phyloP scores from a whole-genome alignment of 92 coral and sea anemone species.

The Porites cylindrica region DNA sequence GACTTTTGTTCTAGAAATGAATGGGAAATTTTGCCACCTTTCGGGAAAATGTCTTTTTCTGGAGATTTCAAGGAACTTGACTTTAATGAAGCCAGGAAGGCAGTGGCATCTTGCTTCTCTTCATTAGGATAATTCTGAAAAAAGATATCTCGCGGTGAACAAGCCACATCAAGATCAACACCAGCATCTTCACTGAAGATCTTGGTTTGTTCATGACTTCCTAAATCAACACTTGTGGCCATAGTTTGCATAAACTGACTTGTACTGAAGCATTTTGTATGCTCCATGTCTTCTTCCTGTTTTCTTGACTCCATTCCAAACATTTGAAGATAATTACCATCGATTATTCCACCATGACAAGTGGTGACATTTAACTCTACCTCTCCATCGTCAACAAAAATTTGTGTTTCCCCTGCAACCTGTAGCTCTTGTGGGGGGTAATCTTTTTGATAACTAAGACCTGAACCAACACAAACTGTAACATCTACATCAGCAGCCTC shows the following conservation, averaged over 20 bases:
- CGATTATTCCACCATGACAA: background rate
- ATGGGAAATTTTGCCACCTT: conserved; percentile 9
- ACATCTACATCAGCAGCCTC: background rate
- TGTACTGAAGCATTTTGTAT: conserved; percentile 23
- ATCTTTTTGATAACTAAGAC: no score
- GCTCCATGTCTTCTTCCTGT: conserved; percentile 8
- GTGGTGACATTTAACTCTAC: background rate
- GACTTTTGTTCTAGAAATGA: background rate
- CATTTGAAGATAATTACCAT: background rate
- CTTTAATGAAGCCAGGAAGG: background rate
- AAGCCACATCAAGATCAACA: conserved; percentile 22
- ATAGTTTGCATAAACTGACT: background rate
- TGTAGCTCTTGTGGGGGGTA: no score
- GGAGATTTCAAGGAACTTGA: background rate
- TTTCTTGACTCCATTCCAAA: background rate
- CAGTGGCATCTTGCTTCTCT: background rate
- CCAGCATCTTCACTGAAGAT: conserved; percentile 2
- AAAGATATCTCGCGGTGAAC: conserved; percentile 6
- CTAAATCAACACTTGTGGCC: background rate
- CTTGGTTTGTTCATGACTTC: background rate
- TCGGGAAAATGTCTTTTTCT: background rate
- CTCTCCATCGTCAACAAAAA: background rate
- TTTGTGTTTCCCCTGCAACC: no score
- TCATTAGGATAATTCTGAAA: background rate
- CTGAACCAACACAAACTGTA: no score